phyloP scores from a whole-genome alignment of 35 echinoderm and acorn worm genomes.

The Diadema setosum region DNA sequence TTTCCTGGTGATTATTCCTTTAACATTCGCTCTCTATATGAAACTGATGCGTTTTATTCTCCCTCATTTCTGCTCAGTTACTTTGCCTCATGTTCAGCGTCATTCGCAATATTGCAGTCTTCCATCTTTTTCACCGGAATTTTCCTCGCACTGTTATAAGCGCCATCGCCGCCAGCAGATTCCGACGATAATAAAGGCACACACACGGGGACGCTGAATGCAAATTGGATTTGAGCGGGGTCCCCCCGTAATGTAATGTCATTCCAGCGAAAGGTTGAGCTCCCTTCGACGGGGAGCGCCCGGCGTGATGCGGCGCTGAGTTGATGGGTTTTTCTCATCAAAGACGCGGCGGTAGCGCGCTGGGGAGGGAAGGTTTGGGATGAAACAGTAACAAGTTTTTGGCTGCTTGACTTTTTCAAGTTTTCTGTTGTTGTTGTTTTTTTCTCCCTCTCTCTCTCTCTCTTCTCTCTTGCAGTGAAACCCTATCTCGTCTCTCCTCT shows the following conservation, averaged over 20 bases:
- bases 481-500: no score
- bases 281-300: neutral
- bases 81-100: no score
- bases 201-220: conserved; percentile 13
- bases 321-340: conserved; percentile 78
- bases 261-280: neutral
- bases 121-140: no score
- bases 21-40: no score
- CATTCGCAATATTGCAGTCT: no score
- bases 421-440: neutral
- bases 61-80: no score
- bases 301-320: conserved; percentile 16
- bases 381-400: conserved; percentile 58
- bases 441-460: no score
- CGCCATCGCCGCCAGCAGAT: neutral
- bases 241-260: conserved; percentile 3
- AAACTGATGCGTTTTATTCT: no score
- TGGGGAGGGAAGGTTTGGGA: neutral
- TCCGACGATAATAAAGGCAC: conserved; percentile 2
- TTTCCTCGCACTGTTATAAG: neutral
- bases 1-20: no score
- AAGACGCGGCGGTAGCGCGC: neutral
- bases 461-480: no score
- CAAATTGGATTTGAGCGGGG: conserved; percentile 23
- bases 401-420: no score